Conservation (phyloP, 2,888 invertebrate genomes). For the Adelphocoris suturalis region DNA sequence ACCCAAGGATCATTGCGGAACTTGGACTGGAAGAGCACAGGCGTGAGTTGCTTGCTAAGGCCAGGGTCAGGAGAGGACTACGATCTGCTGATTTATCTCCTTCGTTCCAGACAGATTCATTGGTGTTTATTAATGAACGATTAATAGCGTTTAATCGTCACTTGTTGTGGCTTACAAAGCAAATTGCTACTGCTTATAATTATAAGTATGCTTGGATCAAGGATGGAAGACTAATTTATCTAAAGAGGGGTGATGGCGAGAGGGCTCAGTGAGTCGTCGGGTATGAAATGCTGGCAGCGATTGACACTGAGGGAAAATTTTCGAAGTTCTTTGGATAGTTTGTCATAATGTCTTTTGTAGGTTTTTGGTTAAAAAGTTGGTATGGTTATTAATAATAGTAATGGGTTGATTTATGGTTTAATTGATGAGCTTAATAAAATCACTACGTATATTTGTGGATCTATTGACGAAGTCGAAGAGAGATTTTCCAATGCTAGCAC, state of each 20-base stretch:
- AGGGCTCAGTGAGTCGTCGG: constrained; percentile 9
- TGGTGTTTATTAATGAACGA: constrained; percentile 27
- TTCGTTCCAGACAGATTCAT: neutral
- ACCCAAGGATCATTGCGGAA: constrained; percentile 26
- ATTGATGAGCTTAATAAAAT: too few relatives aligned
- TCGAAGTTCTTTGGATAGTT: too few relatives aligned
- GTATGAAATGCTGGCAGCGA: too few relatives aligned
- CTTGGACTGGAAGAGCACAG: constrained; percentile 22
- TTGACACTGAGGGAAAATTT: too few relatives aligned
- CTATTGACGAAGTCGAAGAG: too few relatives aligned
- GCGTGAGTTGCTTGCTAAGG: neutral
- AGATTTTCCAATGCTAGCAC: too few relatives aligned
- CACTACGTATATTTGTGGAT: too few relatives aligned
- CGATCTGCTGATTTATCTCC: constrained; percentile 14
- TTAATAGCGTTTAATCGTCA: constrained; percentile 2
- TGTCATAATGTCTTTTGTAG: too few relatives aligned
- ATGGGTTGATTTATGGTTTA: too few relatives aligned
- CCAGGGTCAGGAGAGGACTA: constrained; percentile 26
- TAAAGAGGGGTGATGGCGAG: constrained; percentile 20
- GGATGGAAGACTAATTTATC: constrained; percentile 25
- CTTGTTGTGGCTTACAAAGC: constrained; percentile 36
- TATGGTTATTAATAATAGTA: too few relatives aligned
- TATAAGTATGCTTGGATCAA: too few relatives aligned
- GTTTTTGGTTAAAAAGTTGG: too few relatives aligned
- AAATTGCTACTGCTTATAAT: constrained; percentile 30